These are phyloP conservation scores for Spisula solida DNA, from an alignment of 2,888 invertebrate genomes.

Conservation along the genomic window DNA sequence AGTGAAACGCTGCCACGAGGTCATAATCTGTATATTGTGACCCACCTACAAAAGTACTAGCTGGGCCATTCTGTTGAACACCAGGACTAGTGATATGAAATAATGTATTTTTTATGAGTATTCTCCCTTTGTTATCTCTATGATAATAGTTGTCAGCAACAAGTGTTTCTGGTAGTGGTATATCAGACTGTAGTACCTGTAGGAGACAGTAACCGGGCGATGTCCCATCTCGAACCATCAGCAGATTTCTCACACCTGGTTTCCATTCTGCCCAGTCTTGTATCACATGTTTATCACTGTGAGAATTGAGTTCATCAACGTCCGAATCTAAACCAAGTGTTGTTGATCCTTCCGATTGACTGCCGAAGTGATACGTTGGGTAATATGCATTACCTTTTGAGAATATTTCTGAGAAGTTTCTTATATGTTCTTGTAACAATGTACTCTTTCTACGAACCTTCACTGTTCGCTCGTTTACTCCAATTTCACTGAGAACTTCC, in stretches of 20 bases:
- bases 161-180: background rate
- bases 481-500: background rate
- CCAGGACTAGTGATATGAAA: background rate
- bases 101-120: background rate
- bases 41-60: background rate
- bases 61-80: constrained; percentile 10
- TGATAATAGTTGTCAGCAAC: too few species aligned
- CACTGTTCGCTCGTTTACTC: background rate
- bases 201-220: constrained; percentile 23
- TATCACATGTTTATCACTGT: background rate
- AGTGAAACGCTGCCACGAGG: background rate
- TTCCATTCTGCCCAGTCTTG: constrained; percentile 34
- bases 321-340: constrained; percentile 23
- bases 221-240: constrained; percentile 19
- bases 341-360: constrained; percentile 8
- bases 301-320: background rate
- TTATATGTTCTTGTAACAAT: background rate
- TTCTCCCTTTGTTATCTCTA: constrained; percentile 6
- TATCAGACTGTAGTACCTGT: background rate
- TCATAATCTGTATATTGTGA: background rate
- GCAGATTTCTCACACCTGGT: background rate
- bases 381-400: background rate
- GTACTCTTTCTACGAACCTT: background rate
- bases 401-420: background rate
- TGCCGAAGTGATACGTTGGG: background rate